Conservation (phyloP, 2,113 vertebrate species). For the Manacus vitellinus region DNA sequence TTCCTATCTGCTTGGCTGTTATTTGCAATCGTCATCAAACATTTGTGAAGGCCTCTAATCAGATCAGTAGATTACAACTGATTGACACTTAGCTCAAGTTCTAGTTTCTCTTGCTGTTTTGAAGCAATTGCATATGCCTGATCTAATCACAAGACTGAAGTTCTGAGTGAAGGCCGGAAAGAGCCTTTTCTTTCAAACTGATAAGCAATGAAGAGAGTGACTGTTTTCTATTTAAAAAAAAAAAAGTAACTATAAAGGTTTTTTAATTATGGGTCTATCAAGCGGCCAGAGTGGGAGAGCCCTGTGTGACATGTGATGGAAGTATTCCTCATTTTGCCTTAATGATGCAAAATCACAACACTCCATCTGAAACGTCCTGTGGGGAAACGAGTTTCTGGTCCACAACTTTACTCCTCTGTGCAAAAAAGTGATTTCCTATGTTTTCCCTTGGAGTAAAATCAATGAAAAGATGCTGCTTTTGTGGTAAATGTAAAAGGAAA, state of each 20-base stretch:
- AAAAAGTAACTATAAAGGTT: neutral
- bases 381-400: constrained; percentile 55
- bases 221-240: constrained; percentile 62
- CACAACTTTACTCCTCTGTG: constrained; percentile 63
- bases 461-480: constrained; percentile 59
- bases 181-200: constrained; percentile 60
- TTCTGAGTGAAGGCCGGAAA: constrained; percentile 61
- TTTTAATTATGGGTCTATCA: constrained; percentile 28
- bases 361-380: constrained; percentile 60
- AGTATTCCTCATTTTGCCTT: constrained; percentile 71
- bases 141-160: constrained; percentile 62
- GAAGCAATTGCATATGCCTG: constrained; percentile 32
- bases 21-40: constrained; percentile 90
- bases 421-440: constrained; percentile 41
- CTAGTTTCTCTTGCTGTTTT: constrained; percentile 16
- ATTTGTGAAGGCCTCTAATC: constrained; percentile 87
- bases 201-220: constrained; percentile 55
- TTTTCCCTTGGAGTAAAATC: constrained; percentile 64
- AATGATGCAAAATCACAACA: constrained; percentile 70
- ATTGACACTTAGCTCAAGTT: constrained; percentile 84
- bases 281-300: constrained; percentile 38
- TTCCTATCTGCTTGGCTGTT: constrained; percentile 91
- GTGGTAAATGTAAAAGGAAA: constrained; percentile 67
- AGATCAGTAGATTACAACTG: constrained; percentile 87
- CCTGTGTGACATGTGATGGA: constrained; percentile 49